phyloP scores from a whole-genome alignment of 1,140 invertebrate genomes.

The Adelges cooleyi region DNA sequence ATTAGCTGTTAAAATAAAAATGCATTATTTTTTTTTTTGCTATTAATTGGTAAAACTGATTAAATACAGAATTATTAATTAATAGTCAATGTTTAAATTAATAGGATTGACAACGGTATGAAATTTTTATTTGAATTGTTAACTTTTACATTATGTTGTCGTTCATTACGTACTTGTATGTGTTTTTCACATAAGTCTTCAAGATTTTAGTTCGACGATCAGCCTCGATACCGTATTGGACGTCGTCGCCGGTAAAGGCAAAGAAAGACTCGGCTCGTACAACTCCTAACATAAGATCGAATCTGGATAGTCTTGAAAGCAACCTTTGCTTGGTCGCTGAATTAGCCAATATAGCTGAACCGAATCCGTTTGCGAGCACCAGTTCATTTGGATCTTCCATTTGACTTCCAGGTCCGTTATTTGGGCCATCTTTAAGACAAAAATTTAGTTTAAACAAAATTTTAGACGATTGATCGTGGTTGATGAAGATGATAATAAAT shows the following conservation, averaged over 20 bases:
- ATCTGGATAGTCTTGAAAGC: constrained; percentile 60
- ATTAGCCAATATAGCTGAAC: background rate
- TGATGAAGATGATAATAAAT: no score
- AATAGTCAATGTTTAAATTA: no score
- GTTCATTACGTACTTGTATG: constrained; percentile 65
- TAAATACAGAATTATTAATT: no score
- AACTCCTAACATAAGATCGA: constrained; percentile 88
- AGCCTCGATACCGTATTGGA: constrained; percentile 82
- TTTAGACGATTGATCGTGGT: no score
- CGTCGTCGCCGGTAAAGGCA: constrained; percentile 78
- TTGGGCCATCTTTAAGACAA: background rate
- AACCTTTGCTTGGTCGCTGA: constrained; percentile 44
- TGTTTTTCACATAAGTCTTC: constrained; percentile 83
- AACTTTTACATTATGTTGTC: no score
- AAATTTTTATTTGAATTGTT: no score
- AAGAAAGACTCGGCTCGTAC: constrained; percentile 76
- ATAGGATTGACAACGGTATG: no score
- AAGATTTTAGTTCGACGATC: constrained; percentile 78
- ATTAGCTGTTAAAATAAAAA: no score
- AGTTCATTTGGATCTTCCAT: constrained; percentile 8
- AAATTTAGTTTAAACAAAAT: background rate
- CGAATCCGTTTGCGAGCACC: constrained; percentile 12
- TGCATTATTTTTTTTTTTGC: no score
- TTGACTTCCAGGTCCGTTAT: constrained; percentile 15
- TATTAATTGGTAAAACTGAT: no score